Evolutionary conservation across 92 coral and sea anemone species (phyloP).

Genomic region (Anthopleura xanthogrammica): DNA sequence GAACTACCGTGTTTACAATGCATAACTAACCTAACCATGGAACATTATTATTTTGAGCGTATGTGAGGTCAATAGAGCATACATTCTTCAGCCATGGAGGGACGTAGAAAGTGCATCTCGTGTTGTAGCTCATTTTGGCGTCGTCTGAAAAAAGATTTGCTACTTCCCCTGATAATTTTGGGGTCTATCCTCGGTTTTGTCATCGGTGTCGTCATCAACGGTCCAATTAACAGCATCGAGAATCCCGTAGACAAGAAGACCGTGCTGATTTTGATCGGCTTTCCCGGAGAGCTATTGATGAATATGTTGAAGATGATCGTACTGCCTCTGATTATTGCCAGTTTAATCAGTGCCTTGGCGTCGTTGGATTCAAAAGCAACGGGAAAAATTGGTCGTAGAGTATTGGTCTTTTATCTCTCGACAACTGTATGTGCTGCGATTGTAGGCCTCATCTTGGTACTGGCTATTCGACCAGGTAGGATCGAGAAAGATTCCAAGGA

Average conservation of each 20-base stretch:
- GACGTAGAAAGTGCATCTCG: background rate
- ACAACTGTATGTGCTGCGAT: constrained; percentile 80
- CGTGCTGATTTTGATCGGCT: constrained; percentile 66
- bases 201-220: constrained; percentile 68
- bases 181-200: constrained; percentile 82
- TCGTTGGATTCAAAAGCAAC: constrained; percentile 81
- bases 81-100: background rate
- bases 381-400: constrained; percentile 85
- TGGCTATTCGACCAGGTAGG: constrained; percentile 69
- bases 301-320: constrained; percentile 85
- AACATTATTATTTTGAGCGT: background rate
- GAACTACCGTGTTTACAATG: no score
- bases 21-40: no score
- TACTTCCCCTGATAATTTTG: constrained; percentile 61
- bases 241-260: constrained; percentile 73
- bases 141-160: constrained; percentile 38
- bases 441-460: constrained; percentile 70
- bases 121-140: background rate
- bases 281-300: constrained; percentile 88
- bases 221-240: constrained; percentile 55
- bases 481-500: constrained; percentile 33
- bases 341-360: constrained; percentile 80
- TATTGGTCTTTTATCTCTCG: constrained; percentile 68
- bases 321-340: constrained; percentile 80
- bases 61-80: background rate